Conservation (phyloP, 30 jellyfish, hydroid and myxozoan genomes). For the Morbakka virulenta region DNA sequence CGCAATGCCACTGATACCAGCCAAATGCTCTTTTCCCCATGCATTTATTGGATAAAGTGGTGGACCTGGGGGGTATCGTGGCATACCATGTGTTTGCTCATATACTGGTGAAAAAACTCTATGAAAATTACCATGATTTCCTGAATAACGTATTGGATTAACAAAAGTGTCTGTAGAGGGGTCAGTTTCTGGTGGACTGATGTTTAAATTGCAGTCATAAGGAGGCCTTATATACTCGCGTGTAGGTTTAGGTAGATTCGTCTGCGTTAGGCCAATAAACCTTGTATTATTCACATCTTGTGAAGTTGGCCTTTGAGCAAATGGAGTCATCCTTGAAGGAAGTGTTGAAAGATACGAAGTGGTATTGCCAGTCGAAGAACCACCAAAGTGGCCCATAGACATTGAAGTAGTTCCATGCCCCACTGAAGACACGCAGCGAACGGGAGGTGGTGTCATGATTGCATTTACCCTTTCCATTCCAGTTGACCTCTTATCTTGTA, state of each 20-base stretch:
- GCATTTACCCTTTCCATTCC: neutral
- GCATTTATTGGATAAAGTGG: neutral
- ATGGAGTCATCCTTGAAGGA: no score
- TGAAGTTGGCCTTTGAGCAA: no score
- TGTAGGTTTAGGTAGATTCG: no score
- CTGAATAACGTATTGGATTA: neutral
- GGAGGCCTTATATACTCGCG: no score
- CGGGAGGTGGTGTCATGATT: neutral
- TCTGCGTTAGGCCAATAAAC: no score
- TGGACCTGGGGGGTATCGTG: neutral
- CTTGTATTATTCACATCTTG: no score
- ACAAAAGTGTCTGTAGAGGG: neutral
- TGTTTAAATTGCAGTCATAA: no score
- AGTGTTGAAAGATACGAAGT: no score
- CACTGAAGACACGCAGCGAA: neutral
- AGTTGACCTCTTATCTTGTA: neutral
- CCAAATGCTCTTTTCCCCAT: neutral
- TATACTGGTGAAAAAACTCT: neutral
- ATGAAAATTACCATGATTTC: neutral
- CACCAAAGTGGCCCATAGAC: neutral
- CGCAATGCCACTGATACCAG: neutral
- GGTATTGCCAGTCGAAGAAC: neutral
- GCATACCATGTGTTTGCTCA: neutral
- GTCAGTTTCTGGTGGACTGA: neutral
- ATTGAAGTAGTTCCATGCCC: neutral